Evolutionary conservation across 92 coral and sea anemone species (phyloP).

Genomic region (Palythoa grandis): DNA sequence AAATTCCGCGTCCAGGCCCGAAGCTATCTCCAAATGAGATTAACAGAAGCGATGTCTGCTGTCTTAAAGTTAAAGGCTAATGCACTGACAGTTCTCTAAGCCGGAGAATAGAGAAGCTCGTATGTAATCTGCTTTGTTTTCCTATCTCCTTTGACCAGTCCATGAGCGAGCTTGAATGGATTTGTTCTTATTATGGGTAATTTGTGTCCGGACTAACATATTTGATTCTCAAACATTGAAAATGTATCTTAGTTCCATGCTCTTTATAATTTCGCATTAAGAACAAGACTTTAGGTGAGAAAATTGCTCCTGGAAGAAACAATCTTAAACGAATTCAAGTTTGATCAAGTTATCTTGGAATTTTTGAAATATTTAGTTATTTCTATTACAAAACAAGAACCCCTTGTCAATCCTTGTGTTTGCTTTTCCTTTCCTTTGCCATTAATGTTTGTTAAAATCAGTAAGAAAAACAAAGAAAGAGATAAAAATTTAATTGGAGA

Average conservation of each 20-base stretch:
- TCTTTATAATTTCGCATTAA: too few species aligned
- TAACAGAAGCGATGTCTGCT: neutral
- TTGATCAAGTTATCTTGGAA: too few species aligned
- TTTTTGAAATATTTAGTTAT: neutral
- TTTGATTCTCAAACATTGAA: neutral
- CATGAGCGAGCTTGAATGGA: too few species aligned
- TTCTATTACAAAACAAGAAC: neutral
- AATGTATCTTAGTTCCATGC: too few species aligned
- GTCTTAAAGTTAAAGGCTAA: neutral
- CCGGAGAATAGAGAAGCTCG: too few species aligned
- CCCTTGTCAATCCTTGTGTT: conserved; percentile 32
- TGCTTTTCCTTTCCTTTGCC: conserved; percentile 25
- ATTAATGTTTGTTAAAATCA: conserved; percentile 24
- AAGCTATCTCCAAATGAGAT: too few species aligned
- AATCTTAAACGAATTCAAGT: neutral
- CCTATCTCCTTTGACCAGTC: neutral
- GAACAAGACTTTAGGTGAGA: too few species aligned
- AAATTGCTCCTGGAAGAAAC: neutral
- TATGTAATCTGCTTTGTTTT: neutral
- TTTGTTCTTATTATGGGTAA: neutral
- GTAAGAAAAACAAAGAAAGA: conserved; percentile 24
- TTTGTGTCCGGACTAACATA: neutral
- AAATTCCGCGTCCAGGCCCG: too few species aligned
- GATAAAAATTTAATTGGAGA: conserved; percentile 34
- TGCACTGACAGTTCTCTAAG: neutral